Percentiles rank a stretch among this genome's conserved stretches.
Conservation (phyloP, 2,113 vertebrate species). For the Solenodon paradoxus region DNA sequence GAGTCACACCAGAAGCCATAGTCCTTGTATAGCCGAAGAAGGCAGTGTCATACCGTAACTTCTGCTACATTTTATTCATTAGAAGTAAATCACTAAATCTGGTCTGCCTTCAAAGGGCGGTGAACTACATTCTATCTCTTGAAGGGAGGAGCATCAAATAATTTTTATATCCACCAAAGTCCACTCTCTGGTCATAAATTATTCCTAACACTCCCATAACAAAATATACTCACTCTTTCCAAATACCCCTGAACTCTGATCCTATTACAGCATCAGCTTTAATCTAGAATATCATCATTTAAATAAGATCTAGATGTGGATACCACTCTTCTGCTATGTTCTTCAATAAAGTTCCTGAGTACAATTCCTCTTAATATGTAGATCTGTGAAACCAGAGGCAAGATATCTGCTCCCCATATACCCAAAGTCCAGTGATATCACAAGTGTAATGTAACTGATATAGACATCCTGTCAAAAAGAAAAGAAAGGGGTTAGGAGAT, state of each 20-base stretch:
- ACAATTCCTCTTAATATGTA: not conserved
- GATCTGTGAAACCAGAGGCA: not conserved
- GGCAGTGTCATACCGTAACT: not conserved
- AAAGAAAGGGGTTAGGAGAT: not conserved
- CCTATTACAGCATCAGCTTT: not conserved
- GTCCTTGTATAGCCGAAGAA: not conserved
- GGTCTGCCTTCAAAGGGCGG: not conserved
- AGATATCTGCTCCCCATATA: not conserved
- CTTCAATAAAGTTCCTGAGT: not conserved
- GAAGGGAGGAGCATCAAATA: no score
- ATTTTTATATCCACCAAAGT: not conserved
- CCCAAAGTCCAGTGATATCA: not conserved
- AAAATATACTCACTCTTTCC: not conserved
- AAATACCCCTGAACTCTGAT: not conserved
- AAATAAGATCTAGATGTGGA: not conserved
- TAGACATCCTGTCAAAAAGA: not conserved
- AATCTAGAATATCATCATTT: not conserved
- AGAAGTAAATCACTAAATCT: not conserved
- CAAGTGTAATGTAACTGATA: not conserved
- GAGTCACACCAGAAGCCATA: not conserved
- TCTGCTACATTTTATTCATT: not conserved
- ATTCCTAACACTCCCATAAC: not conserved
- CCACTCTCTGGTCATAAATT: not conserved
- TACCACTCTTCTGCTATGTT: not conserved
- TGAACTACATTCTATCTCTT: no score